phyloP scores from a whole-genome alignment of 2,888 invertebrate genomes.

The Dryobotodes eremita region DNA sequence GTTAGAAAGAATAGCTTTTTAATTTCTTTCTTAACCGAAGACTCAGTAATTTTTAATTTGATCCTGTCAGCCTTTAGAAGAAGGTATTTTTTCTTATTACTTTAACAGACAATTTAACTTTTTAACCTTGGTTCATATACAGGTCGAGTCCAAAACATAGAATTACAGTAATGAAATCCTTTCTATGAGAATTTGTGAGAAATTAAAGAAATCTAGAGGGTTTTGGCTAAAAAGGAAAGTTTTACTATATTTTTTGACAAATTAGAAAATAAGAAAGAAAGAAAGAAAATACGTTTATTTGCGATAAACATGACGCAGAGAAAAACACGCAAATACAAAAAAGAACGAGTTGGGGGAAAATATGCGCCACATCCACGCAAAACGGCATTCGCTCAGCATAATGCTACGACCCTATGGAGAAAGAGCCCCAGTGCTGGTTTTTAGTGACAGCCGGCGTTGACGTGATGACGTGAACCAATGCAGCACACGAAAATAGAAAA shows the following conservation, averaged over 20 bases:
- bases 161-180: background rate
- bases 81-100: slow-evolving; percentile 10
- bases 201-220: background rate
- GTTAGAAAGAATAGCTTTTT: slow-evolving; percentile 34
- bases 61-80: slow-evolving; percentile 21
- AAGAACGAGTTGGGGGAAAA: too few relatives aligned
- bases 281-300: too few relatives aligned
- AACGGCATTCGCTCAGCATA: too few relatives aligned
- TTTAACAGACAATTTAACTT: slow-evolving; percentile 9
- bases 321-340: too few relatives aligned
- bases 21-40: slow-evolving; percentile 29
- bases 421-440: too few relatives aligned
- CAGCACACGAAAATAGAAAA: too few relatives aligned
- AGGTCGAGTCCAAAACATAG: background rate
- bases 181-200: background rate
- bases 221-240: background rate
- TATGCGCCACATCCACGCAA: too few relatives aligned
- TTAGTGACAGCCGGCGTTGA: too few relatives aligned
- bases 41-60: slow-evolving; percentile 40
- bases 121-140: background rate
- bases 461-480: too few relatives aligned
- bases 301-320: too few relatives aligned
- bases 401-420: too few relatives aligned
- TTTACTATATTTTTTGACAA: background rate
- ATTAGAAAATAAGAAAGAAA: too few relatives aligned